phyloP scores from a whole-genome alignment of 2,113 vertebrate species.

The Aspiorhynchus laticeps region DNA sequence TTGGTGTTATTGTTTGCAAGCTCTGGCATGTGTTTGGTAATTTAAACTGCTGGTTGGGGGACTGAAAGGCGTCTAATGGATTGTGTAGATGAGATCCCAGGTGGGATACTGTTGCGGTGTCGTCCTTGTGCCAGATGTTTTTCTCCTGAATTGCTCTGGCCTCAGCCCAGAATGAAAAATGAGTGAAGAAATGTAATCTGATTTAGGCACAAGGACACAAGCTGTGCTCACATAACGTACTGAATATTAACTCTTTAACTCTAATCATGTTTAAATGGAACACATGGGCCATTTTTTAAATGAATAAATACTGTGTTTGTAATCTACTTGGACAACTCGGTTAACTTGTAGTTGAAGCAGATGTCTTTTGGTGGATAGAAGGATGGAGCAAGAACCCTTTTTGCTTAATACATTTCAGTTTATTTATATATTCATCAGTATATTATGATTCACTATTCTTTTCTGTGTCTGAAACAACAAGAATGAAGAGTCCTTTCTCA shows the following conservation, averaged over 20 bases:
- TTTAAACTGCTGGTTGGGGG: slow-evolving; percentile 25
- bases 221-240: slow-evolving; percentile 56
- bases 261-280: not conserved
- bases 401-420: too few relatives aligned
- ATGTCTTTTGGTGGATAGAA: not conserved
- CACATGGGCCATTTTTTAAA: not conserved
- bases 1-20: slow-evolving; percentile 48
- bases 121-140: slow-evolving; percentile 71
- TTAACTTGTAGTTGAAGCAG: not conserved
- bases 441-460: not conserved
- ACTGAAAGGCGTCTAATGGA: slow-evolving; percentile 51
- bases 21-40: slow-evolving; percentile 41
- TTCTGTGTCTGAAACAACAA: slow-evolving; percentile 6
- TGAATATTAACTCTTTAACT: slow-evolving; percentile 57
- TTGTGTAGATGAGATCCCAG: slow-evolving; percentile 61
- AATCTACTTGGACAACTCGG: not conserved
- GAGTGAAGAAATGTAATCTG: slow-evolving; percentile 52
- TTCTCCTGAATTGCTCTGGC: slow-evolving; percentile 67
- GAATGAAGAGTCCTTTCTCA: not conserved
- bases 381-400: not conserved
- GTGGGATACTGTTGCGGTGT: slow-evolving; percentile 65
- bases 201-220: slow-evolving; percentile 62
- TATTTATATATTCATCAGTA: not conserved
- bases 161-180: slow-evolving; percentile 69
- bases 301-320: not conserved